Conservation (phyloP, 2,888 invertebrate genomes). For the Eucera pruinosa region DNA sequence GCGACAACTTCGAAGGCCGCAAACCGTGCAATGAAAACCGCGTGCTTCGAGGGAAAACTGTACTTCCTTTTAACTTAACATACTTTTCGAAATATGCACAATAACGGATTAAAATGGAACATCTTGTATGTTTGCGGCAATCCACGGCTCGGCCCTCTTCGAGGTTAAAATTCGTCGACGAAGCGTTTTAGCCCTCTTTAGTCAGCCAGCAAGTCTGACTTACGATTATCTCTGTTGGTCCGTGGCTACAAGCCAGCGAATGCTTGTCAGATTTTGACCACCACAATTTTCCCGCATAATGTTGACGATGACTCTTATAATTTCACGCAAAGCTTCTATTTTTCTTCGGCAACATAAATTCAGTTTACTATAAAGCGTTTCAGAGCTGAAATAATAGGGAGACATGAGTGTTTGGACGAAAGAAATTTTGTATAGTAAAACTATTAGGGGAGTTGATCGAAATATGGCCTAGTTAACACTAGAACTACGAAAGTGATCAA, state of each 20-base stretch:
- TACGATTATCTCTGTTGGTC: constrained; percentile 23
- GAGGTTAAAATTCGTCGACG: constrained; percentile 5
- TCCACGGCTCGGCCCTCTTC: too few species aligned
- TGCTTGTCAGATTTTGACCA: constrained; percentile 4
- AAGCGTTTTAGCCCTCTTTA: neutral
- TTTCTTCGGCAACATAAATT: neutral
- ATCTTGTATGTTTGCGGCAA: neutral
- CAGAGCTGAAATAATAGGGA: neutral
- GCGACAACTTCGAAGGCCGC: too few species aligned
- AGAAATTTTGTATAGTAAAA: too few species aligned
- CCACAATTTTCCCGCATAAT: constrained; percentile 1
- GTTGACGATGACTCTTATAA: neutral
- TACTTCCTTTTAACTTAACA: too few species aligned
- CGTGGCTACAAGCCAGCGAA: constrained; percentile 26
- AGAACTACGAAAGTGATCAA: too few species aligned
- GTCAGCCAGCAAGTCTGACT: constrained; percentile 4
- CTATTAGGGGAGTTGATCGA: too few species aligned
- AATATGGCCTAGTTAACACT: too few species aligned
- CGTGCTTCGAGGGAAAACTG: too few species aligned
- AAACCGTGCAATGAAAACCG: too few species aligned
- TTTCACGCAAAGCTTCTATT: too few species aligned
- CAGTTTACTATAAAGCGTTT: neutral
- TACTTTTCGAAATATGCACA: too few species aligned
- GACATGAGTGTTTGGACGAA: too few species aligned
- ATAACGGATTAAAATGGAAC: neutral